These are phyloP conservation scores for Hyperoplus immaculatus DNA, from an alignment of 2,797 vertebrate species.

Conservation along the genomic window DNA sequence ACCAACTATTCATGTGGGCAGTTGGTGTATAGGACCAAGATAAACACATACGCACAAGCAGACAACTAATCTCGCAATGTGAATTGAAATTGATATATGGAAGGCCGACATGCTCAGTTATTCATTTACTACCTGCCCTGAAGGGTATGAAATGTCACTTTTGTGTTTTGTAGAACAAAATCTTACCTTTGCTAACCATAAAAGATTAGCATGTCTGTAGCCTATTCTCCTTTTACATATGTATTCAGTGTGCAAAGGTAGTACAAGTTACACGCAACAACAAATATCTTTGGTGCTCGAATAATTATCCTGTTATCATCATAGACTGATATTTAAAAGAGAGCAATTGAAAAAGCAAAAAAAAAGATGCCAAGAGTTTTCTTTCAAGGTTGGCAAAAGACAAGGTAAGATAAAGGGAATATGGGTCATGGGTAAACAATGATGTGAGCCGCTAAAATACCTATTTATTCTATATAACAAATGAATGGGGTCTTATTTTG, in stretches of 20 bases:
- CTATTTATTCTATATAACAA: not conserved
- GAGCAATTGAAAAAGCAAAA: not conserved
- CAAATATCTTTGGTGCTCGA: not conserved
- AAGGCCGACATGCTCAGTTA: constrained; percentile 37
- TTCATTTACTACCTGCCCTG: constrained; percentile 59
- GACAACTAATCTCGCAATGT: constrained; percentile 65
- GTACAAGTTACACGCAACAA: not conserved
- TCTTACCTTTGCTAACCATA: constrained; percentile 44
- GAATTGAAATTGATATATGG: constrained; percentile 68
- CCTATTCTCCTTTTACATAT: constrained; percentile 53
- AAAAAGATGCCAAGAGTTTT: not conserved
- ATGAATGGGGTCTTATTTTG: constrained; percentile 9
- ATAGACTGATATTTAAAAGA: not conserved
- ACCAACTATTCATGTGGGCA: constrained; percentile 47
- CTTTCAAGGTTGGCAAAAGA: not conserved
- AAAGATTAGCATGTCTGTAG: constrained; percentile 56
- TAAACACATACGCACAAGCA: constrained; percentile 48
- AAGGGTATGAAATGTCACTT: constrained; percentile 50
- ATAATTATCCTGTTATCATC: not conserved
- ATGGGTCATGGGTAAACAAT: not conserved
- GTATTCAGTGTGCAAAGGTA: not conserved
- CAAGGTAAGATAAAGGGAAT: not conserved
- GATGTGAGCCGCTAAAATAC: not conserved
- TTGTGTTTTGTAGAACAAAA: constrained; percentile 48
- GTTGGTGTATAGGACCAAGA: constrained; percentile 53